Evolutionary conservation across 2,113 vertebrate genomes (phyloP).

Genomic region (Urocitellus parryii): DNA sequence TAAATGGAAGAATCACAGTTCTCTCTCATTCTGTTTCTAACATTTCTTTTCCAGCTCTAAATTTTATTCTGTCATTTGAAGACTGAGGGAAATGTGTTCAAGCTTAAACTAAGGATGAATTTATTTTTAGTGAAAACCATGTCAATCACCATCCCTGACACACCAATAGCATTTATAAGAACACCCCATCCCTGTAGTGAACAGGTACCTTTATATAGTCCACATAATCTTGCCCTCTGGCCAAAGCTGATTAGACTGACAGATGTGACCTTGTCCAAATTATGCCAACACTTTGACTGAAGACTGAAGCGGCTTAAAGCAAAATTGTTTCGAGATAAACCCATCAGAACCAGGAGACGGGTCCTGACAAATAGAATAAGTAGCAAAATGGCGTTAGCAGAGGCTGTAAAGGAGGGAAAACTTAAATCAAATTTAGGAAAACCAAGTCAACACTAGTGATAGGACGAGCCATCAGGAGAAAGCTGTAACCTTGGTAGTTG

Average conservation of each 20-base stretch:
- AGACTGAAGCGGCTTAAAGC: not conserved
- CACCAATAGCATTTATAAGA: not conserved
- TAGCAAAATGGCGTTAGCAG: not conserved
- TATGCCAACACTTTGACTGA: not conserved
- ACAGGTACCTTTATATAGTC: not conserved
- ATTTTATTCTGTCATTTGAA: not conserved
- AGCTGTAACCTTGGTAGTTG: too few relatives aligned
- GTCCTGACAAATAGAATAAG: not conserved
- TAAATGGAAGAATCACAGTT: not conserved
- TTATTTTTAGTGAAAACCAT: too few relatives aligned
- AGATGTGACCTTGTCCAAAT: not conserved
- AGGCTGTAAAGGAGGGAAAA: not conserved
- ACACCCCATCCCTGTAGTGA: not conserved
- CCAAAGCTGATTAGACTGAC: not conserved
- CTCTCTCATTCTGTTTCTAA: not conserved
- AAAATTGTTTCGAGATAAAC: not conserved
- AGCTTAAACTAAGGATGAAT: not conserved
- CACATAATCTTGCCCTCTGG: not conserved
- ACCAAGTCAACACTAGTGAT: not conserved
- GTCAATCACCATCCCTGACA: not conserved
- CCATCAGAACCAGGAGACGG: not conserved
- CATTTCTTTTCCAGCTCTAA: not conserved
- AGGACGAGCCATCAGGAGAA: not conserved
- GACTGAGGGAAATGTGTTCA: not conserved
- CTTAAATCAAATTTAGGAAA: not conserved